These are phyloP conservation scores for Leptoclinus maculatus DNA, from an alignment of 2,797 vertebrate genomes.

Conservation along the genomic window DNA sequence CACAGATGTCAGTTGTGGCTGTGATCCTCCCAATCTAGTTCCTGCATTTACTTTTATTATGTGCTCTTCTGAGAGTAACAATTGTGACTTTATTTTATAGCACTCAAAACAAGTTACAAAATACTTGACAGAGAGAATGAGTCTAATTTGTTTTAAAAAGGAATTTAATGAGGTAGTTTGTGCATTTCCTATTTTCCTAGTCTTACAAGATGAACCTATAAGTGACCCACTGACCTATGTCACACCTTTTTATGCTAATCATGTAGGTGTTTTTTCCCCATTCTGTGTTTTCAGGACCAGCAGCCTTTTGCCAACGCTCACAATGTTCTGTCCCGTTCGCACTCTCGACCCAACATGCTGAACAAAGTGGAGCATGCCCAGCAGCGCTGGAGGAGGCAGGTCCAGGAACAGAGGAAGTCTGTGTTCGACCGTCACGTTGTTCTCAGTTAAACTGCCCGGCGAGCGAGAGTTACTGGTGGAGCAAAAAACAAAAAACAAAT, in stretches of 20 bases:
- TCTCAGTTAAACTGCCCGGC: constrained; percentile 88
- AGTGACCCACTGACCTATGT: neutral
- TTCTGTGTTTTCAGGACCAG: constrained; percentile 89
- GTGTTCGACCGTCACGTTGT: constrained; percentile 99
- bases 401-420: constrained; percentile 98
- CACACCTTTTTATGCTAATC: neutral
- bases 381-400: constrained; percentile 98
- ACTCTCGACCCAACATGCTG: constrained; percentile 93
- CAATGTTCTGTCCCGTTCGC: constrained; percentile 93
- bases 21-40: neutral
- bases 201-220: neutral
- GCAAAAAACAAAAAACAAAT: neutral
- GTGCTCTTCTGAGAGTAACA: neutral
- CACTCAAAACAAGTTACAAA: neutral
- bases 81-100: neutral
- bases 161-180: neutral
- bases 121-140: neutral
- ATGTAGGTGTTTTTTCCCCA: neutral
- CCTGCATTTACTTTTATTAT: neutral
- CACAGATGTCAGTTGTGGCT: neutral
- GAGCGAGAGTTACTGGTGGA: constrained; percentile 37
- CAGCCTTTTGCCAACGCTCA: constrained; percentile 98
- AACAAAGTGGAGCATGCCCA: constrained; percentile 99
- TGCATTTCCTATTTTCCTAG: neutral
- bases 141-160: neutral